These are phyloP conservation scores for Sanderia malayensis DNA, from an alignment of 30 jellyfish, hydroid and myxozoan genomes.

Conservation along the genomic window DNA sequence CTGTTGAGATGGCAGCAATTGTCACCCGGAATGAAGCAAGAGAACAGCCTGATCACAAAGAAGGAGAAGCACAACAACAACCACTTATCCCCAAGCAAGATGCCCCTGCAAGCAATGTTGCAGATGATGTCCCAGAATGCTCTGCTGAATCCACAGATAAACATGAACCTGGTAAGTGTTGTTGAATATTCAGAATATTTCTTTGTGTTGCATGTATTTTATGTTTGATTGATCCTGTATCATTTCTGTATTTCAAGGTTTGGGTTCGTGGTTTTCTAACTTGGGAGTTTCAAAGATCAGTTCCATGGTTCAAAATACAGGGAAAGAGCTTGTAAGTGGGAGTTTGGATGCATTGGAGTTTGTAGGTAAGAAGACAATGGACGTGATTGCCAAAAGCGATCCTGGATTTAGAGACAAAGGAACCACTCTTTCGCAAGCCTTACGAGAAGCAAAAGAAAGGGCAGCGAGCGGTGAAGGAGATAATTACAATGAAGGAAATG, in stretches of 20 bases:
- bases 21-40: conserved; percentile 7
- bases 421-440: conserved; percentile 64
- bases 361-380: conserved; percentile 92
- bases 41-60: background rate
- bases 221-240: too few relatives aligned
- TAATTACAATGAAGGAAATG: background rate
- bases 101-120: too few relatives aligned
- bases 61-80: background rate
- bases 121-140: too few relatives aligned
- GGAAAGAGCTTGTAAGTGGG: conserved; percentile 81
- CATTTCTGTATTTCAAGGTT: conserved; percentile 63
- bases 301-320: conserved; percentile 73
- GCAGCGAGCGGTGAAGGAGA: conserved; percentile 30
- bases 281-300: conserved; percentile 55
- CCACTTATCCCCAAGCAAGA: too few relatives aligned
- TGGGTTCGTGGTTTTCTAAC: conserved; percentile 85
- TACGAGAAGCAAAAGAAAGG: conserved; percentile 76
- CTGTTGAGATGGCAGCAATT: conserved; percentile 67
- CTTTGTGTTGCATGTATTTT: too few relatives aligned
- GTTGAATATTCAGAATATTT: too few relatives aligned
- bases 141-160: too few relatives aligned
- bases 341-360: conserved; percentile 92
- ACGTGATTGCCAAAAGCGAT: conserved; percentile 86
- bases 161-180: too few relatives aligned
- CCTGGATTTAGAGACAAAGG: conserved; percentile 83